Conservation (phyloP, 2,797 vertebrate species). For the Chelon labrosus region DNA sequence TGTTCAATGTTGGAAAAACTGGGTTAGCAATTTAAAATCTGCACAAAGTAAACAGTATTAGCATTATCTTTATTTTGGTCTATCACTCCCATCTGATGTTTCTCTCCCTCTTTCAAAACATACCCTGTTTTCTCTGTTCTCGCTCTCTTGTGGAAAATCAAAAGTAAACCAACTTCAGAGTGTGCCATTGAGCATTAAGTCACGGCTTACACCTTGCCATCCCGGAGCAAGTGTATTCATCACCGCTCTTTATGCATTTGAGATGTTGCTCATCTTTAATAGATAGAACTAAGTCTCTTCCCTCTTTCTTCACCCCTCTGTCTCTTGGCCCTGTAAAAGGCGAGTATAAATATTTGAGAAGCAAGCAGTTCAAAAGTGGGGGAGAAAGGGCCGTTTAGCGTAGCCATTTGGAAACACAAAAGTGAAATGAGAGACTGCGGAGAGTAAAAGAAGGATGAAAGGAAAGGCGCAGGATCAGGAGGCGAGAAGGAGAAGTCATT, state of each 20-base stretch:
- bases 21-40: constrained; percentile 40
- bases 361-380: constrained; percentile 72
- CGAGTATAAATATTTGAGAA: constrained; percentile 83
- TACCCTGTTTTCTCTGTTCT: constrained; percentile 16
- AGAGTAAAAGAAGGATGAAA: constrained; percentile 58
- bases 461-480: constrained; percentile 23
- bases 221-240: constrained; percentile 60
- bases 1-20: constrained; percentile 20
- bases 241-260: constrained; percentile 74
- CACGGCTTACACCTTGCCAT: constrained; percentile 67
- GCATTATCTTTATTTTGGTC: constrained; percentile 32
- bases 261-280: constrained; percentile 84
- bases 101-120: constrained; percentile 25
- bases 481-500: constrained; percentile 43
- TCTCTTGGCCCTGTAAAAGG: constrained; percentile 70
- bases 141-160: constrained; percentile 46
- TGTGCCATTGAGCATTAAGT: constrained; percentile 63
- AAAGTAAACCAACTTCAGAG: constrained; percentile 37
- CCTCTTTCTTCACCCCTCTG: constrained; percentile 63
- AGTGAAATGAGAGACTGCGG: constrained; percentile 72
- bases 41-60: constrained; percentile 44
- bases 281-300: constrained; percentile 70
- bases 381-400: constrained; percentile 72
- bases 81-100: constrained; percentile 19
- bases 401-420: constrained; percentile 75